Evolutionary conservation across 2,888 invertebrate species (phyloP), one percentile per base, ranked within the genome.

Genomic region (Xestoiulus laeticollis): DNA sequence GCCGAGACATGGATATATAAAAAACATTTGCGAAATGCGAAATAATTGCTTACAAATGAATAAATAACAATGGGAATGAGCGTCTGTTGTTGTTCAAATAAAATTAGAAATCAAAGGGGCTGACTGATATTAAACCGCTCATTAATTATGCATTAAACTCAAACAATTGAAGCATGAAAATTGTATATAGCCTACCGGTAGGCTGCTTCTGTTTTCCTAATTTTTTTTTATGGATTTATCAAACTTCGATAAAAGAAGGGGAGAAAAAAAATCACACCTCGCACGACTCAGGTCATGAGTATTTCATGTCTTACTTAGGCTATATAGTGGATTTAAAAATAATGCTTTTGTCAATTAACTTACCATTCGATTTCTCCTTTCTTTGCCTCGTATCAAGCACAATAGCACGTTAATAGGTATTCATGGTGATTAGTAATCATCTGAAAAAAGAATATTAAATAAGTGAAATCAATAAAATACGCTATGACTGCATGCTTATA

Each of bases 341-440:
- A 78, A 78, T 78, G 78, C 78, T 30, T 78, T 78, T 78, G 78
- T 78, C 78, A 78, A 78, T 78, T 30, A 30, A 78, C 78, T 78
- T 68, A 68, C 68, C 78, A 78, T 78, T 78, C 78, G 26, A 78
- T 78, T 22, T 78, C 26, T 6, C 30, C 26, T 14, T 78, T 78
- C 22, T 78, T 26, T 10, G 78, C 30, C 78, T 78, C 26, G 10
- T 10, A 30, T 78, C 59, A 8, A 8, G 14, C 30, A 78, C 78
- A 78, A 78, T 78, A 26, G 78, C 30, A 26, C 1, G 30, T 78
- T 30, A 78, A 22, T 22, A 22, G n/a, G 68, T 26, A 78, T 78
- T 78, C 30, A 26, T 10, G 78, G 30, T 30, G 78, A 78, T 78
- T 78, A 78, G 78, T 12, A 78, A 78, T 14, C 30, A 78, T 78